A percentile compares a stretch with the other conserved stretches of the same genome.
These are phyloP conservation scores for Botrylloides violaceus DNA, from an alignment of 23 tunicate genomes.

Conservation along the genomic window DNA sequence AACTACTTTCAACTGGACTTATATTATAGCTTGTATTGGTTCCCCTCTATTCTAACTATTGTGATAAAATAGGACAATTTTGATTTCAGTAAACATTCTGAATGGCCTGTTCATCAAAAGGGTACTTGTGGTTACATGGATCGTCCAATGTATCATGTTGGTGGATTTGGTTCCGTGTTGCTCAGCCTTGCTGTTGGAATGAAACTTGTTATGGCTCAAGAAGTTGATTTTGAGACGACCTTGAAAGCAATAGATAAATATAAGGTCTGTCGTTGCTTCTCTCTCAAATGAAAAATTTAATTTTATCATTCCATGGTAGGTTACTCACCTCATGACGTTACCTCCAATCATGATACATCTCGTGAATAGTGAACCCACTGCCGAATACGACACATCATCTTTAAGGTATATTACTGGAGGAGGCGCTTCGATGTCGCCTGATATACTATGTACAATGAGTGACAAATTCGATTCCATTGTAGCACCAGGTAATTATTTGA, in stretches of 20 bases:
- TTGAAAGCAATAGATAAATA: neutral
- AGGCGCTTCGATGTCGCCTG: conserved; percentile 40
- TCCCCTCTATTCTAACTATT: too few species aligned
- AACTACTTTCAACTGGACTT: too few species aligned
- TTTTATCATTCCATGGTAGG: conserved; percentile 17
- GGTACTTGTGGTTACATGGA: neutral
- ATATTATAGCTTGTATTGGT: too few species aligned
- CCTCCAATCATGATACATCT: conserved; percentile 43
- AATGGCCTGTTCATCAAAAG: neutral
- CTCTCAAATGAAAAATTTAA: too few species aligned
- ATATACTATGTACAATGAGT: conserved; percentile 9
- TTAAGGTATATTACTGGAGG: conserved; percentile 14
- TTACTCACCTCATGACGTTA: conserved; percentile 16
- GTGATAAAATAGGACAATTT: too few species aligned
- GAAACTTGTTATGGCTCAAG: neutral
- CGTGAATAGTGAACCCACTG: conserved; percentile 16
- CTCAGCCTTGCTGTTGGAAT: neutral
- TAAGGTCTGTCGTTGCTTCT: neutral
- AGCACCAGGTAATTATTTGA: neutral
- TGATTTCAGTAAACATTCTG: neutral
- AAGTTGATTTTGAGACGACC: neutral
- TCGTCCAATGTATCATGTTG: neutral
- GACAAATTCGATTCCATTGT: conserved; percentile 10
- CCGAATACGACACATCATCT: conserved; percentile 43
- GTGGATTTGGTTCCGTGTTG: neutral